Percentiles rank a stretch among this genome's conserved stretches.
phyloP scores from a whole-genome alignment of 2,888 invertebrate species.

The Acrobasis suavella region DNA sequence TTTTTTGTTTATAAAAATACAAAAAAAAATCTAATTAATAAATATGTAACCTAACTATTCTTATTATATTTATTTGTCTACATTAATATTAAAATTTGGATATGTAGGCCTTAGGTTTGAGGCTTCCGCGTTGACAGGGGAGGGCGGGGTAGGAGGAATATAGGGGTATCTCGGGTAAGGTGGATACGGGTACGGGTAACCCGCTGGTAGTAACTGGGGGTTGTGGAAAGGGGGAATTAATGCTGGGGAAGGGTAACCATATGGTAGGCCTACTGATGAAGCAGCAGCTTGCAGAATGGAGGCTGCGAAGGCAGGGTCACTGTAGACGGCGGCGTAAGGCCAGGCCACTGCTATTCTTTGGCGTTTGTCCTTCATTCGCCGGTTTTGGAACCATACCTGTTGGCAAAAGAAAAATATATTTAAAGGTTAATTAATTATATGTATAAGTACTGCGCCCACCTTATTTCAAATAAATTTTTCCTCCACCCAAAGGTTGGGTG shows the following conservation, averaged over 20 bases:
- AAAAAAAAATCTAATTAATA: slow-evolving; percentile 28
- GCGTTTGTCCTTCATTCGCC: slow-evolving; percentile 98
- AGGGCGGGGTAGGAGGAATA: slow-evolving; percentile 77
- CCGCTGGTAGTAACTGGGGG: slow-evolving; percentile 82
- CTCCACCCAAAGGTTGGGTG: too few species aligned
- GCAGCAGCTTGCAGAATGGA: slow-evolving; percentile 95
- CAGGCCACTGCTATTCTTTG: slow-evolving; percentile 96
- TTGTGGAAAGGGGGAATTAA: slow-evolving; percentile 81
- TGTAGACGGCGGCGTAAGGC: slow-evolving; percentile 97
- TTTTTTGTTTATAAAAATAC: slow-evolving; percentile 29
- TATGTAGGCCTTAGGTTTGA: slow-evolving; percentile 74
- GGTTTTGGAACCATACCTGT: slow-evolving; percentile 99
- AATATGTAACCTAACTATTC: background rate
- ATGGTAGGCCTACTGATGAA: slow-evolving; percentile 85
- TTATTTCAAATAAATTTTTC: too few species aligned
- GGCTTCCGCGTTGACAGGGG: slow-evolving; percentile 68
- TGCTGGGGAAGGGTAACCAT: slow-evolving; percentile 83
- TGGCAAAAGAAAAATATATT: slow-evolving; percentile 38
- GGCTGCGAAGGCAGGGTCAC: slow-evolving; percentile 96
- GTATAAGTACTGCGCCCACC: too few species aligned
- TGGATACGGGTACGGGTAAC: slow-evolving; percentile 82
- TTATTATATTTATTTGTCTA: slow-evolving; percentile 61
- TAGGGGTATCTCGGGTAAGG: slow-evolving; percentile 79
- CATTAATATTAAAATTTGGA: slow-evolving; percentile 74
- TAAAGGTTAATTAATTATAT: too few species aligned